These are phyloP conservation scores for Cladorhizidae sp. DNA, from an alignment of 37 sponge, comb jelly and placozoan genomes.

Conservation along the genomic window DNA sequence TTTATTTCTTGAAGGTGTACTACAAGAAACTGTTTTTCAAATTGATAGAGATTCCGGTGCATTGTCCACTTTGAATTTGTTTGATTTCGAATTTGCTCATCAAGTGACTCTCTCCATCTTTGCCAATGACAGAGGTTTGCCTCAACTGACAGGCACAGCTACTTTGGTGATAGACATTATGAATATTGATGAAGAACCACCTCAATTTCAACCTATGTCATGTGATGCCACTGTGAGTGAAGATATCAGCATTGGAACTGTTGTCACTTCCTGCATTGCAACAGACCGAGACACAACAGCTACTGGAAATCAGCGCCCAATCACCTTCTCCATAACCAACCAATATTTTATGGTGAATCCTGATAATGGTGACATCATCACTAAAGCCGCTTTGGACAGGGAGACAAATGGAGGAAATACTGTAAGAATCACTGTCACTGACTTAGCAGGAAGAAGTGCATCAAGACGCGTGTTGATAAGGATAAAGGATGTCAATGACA, in stretches of 20 bases:
- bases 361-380: conserved; percentile 15
- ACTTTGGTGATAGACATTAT: conserved; percentile 26
- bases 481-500: conserved; percentile 76
- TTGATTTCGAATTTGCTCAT: conserved; percentile 42
- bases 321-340: conserved; percentile 49
- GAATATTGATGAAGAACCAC: conserved; percentile 62
- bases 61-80: background rate
- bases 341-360: conserved; percentile 22
- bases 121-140: conserved; percentile 43
- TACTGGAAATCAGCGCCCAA: background rate
- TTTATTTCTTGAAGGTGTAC: background rate
- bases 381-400: conserved; percentile 19
- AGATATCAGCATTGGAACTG: background rate
- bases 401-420: conserved; percentile 15
- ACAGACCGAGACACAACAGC: conserved; percentile 25
- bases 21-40: background rate
- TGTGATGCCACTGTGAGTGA: conserved; percentile 1
- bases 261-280: conserved; percentile 12
- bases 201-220: background rate
- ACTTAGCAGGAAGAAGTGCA: conserved; percentile 2
- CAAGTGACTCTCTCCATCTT: conserved; percentile 22
- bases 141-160: conserved; percentile 9
- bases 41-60: conserved; percentile 3
- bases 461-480: background rate
- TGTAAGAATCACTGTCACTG: conserved; percentile 39